Evolutionary conservation across 2,888 invertebrate genomes (phyloP).

Genomic region (Troides oblongomaculatus): DNA sequence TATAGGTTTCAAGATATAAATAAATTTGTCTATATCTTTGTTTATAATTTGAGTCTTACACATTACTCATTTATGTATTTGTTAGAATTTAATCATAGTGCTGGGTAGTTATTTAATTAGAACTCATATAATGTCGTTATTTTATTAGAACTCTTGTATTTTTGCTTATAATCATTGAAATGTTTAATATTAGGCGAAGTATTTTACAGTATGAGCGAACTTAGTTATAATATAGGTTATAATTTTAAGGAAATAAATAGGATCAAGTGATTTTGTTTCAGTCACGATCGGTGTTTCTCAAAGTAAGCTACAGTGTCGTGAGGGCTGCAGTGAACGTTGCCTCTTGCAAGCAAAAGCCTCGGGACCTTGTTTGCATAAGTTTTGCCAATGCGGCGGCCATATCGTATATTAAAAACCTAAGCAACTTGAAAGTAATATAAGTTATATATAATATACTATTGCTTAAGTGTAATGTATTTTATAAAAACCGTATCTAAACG

Average conservation of each 20-base stretch:
- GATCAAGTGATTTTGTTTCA: slow-evolving; percentile 15
- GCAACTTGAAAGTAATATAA: neutral
- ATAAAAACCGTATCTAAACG: neutral
- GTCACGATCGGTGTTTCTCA: slow-evolving; percentile 16
- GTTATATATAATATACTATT: neutral
- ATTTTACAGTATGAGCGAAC: neutral
- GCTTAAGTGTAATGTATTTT: neutral
- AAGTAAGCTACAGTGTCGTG: slow-evolving; percentile 17
- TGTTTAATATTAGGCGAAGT: too few species aligned
- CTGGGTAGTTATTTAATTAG: too few species aligned
- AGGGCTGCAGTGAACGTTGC: slow-evolving; percentile 17
- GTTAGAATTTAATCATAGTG: too few species aligned
- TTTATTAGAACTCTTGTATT: too few species aligned
- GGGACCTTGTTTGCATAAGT: slow-evolving; percentile 20
- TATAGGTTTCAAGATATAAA: too few species aligned
- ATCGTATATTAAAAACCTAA: slow-evolving; percentile 3
- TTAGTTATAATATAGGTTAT: neutral
- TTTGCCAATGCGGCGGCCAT: slow-evolving; percentile 15
- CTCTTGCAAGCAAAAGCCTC: slow-evolving; percentile 6
- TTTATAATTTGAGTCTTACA: too few species aligned
- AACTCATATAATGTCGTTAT: too few species aligned
- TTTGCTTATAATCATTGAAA: too few species aligned
- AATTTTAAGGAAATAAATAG: neutral
- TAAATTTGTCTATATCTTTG: too few species aligned
- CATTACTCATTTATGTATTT: too few species aligned